Evolutionary conservation across 2,888 invertebrate genomes (phyloP), one percentile per base, ranked within the genome.

Genomic region (Osedax frankpressi): DNA sequence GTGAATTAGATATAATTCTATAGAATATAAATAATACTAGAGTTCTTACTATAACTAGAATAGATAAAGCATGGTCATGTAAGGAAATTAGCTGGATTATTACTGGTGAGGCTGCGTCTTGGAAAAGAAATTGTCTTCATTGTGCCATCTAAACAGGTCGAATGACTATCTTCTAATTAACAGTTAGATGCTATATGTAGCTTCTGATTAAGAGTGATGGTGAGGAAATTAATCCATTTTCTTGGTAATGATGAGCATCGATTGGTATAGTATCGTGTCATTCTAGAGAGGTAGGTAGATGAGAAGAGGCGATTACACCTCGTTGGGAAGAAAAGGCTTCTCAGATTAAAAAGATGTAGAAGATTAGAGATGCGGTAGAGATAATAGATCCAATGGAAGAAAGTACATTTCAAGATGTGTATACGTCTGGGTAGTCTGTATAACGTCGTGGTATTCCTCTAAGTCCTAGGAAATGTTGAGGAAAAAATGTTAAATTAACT

Each of bases 401-500:
- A 27, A 79, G 30, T 2, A 77, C 73, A 73, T 81, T 79, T 77
- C 80, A 81, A 70, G 74, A 73, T 27, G 70, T 75, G 71, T 77
- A 90, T 27, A 86, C 85, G 84, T 90, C 89, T 0, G 89, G 89
- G 73, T 90, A 90, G 83, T 90, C 89, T 1, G 89, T 89, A 72
- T 90, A 90, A 75, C 91, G 90, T 74, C 91, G 90, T 69, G 90
- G 91, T 85, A 91, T 90, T 0, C 89, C 89, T 29, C 86, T 87
- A 85, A 89, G 81, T 72, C 89, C 89, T 84, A 89, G 82, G 79
- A 91, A 91, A 85, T 91, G 90, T 87, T 90, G 89, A 0, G 91
- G 90, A n/a, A 91, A 91, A 84, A 91, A 89, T 0, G 90, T 91
- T 87, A 90, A 81, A 86, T 91, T 91, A 78, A 91, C 90, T 75